Evolutionary conservation across 2,113 vertebrate genomes (phyloP), one percentile per base, ranked within the genome.

Genomic region (Cyprinodon tularosa): DNA sequence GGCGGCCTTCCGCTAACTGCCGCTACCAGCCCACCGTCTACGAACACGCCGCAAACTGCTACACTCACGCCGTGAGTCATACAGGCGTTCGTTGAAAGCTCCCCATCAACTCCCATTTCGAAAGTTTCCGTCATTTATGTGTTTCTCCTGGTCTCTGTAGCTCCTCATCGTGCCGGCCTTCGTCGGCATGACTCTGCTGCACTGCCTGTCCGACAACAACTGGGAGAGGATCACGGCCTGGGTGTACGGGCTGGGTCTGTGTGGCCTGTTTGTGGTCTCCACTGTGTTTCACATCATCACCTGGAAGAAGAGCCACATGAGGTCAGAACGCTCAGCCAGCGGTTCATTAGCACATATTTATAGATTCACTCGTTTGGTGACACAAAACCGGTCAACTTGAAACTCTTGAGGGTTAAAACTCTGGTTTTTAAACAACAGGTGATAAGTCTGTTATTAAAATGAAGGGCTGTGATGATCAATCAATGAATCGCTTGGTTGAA

Each of bases 231-330:
- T 99, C 88, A 99, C 98, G 0, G 98, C 98, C 0, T 97, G 95
- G 96, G 96, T 99, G 82, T 99, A 99, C 0, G 98, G 98, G 4
- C 72, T 97, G 93, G 97, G 97, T 65, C 96, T 99, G 82, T 98
- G 96, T 0, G 96, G 95, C 0, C 96, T 99, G 84, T 99, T 99
- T 94, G 95, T 97, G 0, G 94, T 99, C 73, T 99, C 97, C 87
- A 99, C 98, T 0, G 95, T 97, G 4, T 99, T 99, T 78, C 98
- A 99, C 61, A 96, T 98, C 1, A 90, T 99, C 68, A 95, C 97
- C 29, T 99, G 98, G 98, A 99, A 99, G 82, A 99, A 97, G 92
- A 99, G 98, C 80, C 98, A 99, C 94, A 90, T 99, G 83, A 97
- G 97, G 98, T 99, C 89, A 84, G 88, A 17, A 65, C 42, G 0